These are phyloP conservation scores for Ursus arctos DNA, from an alignment of 2,113 vertebrate genomes.

Conservation along the genomic window DNA sequence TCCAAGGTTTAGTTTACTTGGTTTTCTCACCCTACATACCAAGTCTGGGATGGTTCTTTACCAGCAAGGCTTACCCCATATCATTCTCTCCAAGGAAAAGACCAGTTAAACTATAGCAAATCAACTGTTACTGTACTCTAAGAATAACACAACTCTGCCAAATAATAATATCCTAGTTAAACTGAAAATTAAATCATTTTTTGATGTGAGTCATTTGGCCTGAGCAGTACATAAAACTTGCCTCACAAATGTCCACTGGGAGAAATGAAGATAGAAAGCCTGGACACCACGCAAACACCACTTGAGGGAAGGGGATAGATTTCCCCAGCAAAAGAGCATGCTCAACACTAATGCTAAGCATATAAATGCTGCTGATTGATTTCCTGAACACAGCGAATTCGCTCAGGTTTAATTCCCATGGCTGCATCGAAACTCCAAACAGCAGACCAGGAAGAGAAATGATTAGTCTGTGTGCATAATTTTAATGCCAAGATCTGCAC, in stretches of 20 bases:
- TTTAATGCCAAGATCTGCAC: conserved; percentile 29
- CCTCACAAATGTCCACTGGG: background rate
- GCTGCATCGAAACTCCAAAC: background rate
- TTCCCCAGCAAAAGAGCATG: conserved; percentile 50
- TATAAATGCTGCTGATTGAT: background rate
- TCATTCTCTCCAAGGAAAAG: background rate
- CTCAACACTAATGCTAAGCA: background rate
- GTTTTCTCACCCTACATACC: background rate
- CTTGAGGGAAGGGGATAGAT: background rate
- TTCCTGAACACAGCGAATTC: conserved; percentile 1
- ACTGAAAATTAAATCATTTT: background rate
- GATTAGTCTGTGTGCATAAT: background rate
- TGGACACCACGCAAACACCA: background rate
- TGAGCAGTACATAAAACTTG: background rate
- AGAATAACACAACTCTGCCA: background rate
- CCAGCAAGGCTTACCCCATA: background rate
- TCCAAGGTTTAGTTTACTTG: background rate
- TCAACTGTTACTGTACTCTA: background rate
- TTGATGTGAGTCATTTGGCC: background rate
- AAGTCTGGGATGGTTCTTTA: background rate
- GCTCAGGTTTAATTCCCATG: background rate
- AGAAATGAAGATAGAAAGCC: background rate
- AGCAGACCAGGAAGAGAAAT: background rate
- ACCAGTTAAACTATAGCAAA: background rate
- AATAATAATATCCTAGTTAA: background rate